phyloP scores from a whole-genome alignment of 37 sponge, comb jelly and placozoan genomes.

The Crambe crambe region DNA sequence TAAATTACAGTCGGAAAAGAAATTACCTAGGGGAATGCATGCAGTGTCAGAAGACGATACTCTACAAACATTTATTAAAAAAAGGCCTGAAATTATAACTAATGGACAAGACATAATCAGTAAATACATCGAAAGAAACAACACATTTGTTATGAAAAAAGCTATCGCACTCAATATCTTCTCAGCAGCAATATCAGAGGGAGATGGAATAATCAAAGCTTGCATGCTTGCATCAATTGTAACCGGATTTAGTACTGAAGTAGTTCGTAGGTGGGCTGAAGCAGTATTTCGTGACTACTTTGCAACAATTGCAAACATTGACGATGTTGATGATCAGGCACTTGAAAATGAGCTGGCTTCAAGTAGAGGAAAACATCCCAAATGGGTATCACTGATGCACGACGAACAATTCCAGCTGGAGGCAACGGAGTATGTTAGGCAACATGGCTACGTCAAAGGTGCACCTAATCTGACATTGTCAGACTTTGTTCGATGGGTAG shows the following conservation, averaged over 20 bases:
- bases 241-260: background rate
- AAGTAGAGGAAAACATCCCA: background rate
- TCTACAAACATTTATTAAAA: no score
- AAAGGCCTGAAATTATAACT: no score
- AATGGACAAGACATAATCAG: no score
- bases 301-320: background rate
- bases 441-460: slow-evolving; percentile 26
- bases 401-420: slow-evolving; percentile 1
- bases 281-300: background rate
- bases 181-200: no score
- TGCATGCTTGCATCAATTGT: background rate
- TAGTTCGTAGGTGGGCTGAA: background rate
- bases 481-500: slow-evolving; percentile 20
- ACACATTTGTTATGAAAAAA: no score
- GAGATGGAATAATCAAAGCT: slow-evolving; percentile 12
- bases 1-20: no score
- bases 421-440: slow-evolving; percentile 18
- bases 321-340: background rate
- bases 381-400: background rate
- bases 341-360: background rate
- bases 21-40: no score
- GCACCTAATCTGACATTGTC: slow-evolving; percentile 46
- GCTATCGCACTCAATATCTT: no score
- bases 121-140: no score
- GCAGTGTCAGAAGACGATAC: no score